Percentiles rank a stretch among this genome's conserved stretches.
These are phyloP conservation scores for Andrena minutula DNA, from an alignment of 2,888 invertebrate genomes.

Conservation along the genomic window DNA sequence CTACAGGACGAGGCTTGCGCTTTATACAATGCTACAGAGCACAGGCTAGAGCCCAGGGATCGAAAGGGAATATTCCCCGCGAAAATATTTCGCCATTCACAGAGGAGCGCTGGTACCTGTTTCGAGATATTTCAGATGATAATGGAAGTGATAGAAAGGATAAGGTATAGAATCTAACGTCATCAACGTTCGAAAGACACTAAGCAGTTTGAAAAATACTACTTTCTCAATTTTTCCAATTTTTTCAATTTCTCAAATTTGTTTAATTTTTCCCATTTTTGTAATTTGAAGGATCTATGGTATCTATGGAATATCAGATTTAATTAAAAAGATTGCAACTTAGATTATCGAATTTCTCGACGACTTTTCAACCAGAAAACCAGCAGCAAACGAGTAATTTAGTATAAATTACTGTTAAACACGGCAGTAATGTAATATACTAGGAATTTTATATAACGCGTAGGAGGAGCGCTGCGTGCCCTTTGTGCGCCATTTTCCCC, in stretches of 20 bases:
- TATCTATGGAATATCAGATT: too few species aligned
- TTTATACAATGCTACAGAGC: conserved; percentile 74
- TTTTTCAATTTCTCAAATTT: too few species aligned
- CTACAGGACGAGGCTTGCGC: conserved; percentile 76
- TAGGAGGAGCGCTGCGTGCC: conserved; percentile 8
- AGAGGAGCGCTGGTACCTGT: conserved; percentile 1
- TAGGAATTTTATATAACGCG: not conserved
- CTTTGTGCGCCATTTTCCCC: conserved; percentile 44
- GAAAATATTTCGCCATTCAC: conserved; percentile 21
- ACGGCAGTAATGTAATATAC: too few species aligned
- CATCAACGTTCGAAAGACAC: not conserved
- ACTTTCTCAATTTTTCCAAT: too few species aligned
- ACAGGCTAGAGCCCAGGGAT: conserved; percentile 71
- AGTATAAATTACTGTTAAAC: too few species aligned
- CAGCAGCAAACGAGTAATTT: too few species aligned
- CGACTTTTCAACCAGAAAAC: too few species aligned
- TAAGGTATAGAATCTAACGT: not conserved
- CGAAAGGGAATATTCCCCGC: conserved; percentile 60
- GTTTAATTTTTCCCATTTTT: too few species aligned
- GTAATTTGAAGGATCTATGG: too few species aligned
- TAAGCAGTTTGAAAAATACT: too few species aligned
- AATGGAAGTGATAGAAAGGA: not conserved
- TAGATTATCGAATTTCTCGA: too few species aligned
- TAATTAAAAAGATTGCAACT: too few species aligned
- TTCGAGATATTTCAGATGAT: conserved; percentile 6